Evolutionary conservation across 2,797 vertebrate genomes (phyloP), one percentile per base, ranked within the genome.

Genomic region (Pempheris klunzingeri): DNA sequence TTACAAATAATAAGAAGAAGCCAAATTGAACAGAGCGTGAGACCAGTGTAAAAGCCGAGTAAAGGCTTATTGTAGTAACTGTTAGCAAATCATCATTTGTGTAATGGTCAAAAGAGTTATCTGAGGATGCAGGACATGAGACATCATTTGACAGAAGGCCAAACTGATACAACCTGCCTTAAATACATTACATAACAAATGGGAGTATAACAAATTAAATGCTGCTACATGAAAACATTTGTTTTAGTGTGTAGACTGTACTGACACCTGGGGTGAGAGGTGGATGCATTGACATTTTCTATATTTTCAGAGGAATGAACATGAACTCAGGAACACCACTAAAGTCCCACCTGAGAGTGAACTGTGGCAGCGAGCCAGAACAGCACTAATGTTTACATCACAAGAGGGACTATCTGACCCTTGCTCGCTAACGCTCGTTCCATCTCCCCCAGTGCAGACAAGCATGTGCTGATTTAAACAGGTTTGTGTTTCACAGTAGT

Each of bases 261-360:
- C 18, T 54, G 20, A 63, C 2, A 15, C 32, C 26, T 44, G 5
- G 12, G 46, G n/a, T 38, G 50, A 49, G 22, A 63, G 30, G 7
- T 59, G 5, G 69, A 26, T 14, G 17, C 44, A 15, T 15, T 34
- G 34, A 4, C 11, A 20, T 47, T 39, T 26, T 38, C 7, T 46
- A 7, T 32, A 30, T 54, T 55, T 53, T 68, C 7, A 46, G 24
- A 62, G 5, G 34, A 70, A 74, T 34, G 8, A 62, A 58, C 50
- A 47, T 11, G 3, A 39, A 44, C n/a, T 1, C 39, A 49, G 44
- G 36, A n/a, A n/a, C 20, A 10, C 26, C 59, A 61, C 54, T 17
- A 50, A 58, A 55, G 54, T 65, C 67, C 18, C 62, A 49, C 36
- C 28, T 44, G 24, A 72, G 22, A 61, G 15, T 5, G 2, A 75